A percentile compares a stretch with the other conserved stretches of the same genome.
Conservation (phyloP, 2,113 vertebrate species). For the Dasypus novemcinctus region DNA sequence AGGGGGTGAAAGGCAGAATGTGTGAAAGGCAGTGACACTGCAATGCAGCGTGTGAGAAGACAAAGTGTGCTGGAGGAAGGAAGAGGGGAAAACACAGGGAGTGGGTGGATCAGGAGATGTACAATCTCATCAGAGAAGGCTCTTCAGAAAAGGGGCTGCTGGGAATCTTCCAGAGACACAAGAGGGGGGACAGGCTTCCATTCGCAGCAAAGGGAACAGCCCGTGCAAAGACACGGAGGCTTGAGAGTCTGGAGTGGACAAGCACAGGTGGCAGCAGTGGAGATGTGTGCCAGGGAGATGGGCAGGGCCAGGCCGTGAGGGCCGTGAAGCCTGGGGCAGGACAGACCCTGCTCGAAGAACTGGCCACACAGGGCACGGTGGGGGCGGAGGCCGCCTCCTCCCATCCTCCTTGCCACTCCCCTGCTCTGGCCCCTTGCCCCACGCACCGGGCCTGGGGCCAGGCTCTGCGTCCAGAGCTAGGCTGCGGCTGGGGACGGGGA, state of each 20-base stretch:
- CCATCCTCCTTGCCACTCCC: background rate
- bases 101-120: too few relatives aligned
- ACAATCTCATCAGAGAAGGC: background rate
- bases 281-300: background rate
- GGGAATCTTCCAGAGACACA: accelerated
- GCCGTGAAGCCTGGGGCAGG: background rate
- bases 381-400: background rate
- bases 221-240: background rate
- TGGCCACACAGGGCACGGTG: background rate
- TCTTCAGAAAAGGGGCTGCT: background rate
- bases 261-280: background rate
- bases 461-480: background rate
- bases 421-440: background rate
- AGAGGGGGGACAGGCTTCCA: background rate
- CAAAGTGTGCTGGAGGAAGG: background rate
- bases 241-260: background rate
- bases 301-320: background rate
- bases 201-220: background rate
- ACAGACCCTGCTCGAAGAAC: background rate
- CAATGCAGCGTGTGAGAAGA: accelerated
- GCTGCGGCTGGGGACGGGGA: background rate
- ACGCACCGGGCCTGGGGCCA: background rate
- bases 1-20: background rate
- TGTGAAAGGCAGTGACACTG: accelerated
- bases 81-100: accelerated